Percentiles rank a stretch among this genome's conserved stretches.
Evolutionary conservation across 2,113 vertebrate genomes (phyloP).

Genomic region (Meleagris gallopavo): DNA sequence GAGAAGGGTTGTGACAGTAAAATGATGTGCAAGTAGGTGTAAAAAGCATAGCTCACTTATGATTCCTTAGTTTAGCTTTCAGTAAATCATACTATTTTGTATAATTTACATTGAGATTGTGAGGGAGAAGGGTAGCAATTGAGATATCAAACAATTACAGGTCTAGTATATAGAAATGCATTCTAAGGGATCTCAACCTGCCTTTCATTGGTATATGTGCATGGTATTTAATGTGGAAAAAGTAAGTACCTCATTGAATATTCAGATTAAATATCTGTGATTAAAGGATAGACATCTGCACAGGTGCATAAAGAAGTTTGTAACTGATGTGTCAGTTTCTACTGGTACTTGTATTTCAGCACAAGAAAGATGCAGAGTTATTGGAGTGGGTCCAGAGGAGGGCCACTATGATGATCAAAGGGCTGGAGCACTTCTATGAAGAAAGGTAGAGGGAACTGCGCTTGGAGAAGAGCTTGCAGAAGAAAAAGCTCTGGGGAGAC

Average conservation of each 20-base stretch:
- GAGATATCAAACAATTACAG: background rate
- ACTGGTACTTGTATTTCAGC: background rate
- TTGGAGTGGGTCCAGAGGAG: too few relatives aligned
- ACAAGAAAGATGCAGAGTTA: too few relatives aligned
- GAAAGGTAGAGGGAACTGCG: too few relatives aligned
- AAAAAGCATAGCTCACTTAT: background rate
- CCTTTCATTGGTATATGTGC: background rate
- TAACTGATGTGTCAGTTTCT: background rate
- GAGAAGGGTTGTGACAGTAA: background rate
- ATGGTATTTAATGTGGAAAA: background rate
- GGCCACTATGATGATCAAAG: too few relatives aligned
- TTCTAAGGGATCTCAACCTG: background rate
- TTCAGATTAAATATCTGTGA: background rate
- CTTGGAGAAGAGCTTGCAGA: too few relatives aligned
- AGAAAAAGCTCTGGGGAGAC: too few relatives aligned
- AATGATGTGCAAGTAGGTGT: background rate
- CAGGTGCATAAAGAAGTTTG: fast-evolving
- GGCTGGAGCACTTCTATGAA: too few relatives aligned
- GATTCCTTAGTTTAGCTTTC: background rate
- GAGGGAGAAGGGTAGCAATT: background rate
- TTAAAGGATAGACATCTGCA: fast-evolving
- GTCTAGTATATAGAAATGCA: background rate
- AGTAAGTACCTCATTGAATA: background rate
- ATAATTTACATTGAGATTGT: background rate
- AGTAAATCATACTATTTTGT: background rate